Conservation (phyloP, 2,113 vertebrate genomes). For the Aegithalos caudatus region DNA sequence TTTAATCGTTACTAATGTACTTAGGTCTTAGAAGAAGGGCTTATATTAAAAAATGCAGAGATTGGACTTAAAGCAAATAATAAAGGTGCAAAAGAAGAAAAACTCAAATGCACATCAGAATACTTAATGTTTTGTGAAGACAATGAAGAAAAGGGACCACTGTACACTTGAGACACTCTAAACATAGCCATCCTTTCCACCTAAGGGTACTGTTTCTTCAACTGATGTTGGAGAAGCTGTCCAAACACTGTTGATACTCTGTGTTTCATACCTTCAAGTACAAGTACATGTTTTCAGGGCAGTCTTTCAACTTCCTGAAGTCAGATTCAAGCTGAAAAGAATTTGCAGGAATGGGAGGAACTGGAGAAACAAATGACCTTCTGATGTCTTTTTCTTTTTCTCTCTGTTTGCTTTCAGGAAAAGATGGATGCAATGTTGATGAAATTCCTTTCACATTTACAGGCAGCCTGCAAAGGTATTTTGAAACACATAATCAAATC, state of each 20-base stretch:
- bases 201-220: neutral
- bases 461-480: constrained; percentile 31
- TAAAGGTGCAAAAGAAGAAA: neutral
- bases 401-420: neutral
- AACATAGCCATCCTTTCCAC: neutral
- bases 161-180: neutral
- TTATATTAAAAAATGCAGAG: neutral
- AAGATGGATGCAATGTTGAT: neutral
- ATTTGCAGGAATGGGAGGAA: constrained; percentile 83
- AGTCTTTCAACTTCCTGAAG: constrained; percentile 83
- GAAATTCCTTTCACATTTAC: neutral
- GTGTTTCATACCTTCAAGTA: constrained; percentile 84
- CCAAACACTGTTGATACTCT: neutral
- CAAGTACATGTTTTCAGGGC: constrained; percentile 79
- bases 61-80: neutral
- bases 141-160: neutral
- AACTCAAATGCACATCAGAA: neutral
- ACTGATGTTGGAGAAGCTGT: neutral
- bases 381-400: constrained; percentile 29
- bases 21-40: neutral
- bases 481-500: neutral
- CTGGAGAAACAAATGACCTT: neutral
- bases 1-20: neutral
- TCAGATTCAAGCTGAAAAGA: constrained; percentile 93
- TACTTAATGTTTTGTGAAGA: neutral